These are phyloP conservation scores for Anolis sagrei DNA, from an alignment of 2,113 vertebrate genomes.

Conservation along the genomic window DNA sequence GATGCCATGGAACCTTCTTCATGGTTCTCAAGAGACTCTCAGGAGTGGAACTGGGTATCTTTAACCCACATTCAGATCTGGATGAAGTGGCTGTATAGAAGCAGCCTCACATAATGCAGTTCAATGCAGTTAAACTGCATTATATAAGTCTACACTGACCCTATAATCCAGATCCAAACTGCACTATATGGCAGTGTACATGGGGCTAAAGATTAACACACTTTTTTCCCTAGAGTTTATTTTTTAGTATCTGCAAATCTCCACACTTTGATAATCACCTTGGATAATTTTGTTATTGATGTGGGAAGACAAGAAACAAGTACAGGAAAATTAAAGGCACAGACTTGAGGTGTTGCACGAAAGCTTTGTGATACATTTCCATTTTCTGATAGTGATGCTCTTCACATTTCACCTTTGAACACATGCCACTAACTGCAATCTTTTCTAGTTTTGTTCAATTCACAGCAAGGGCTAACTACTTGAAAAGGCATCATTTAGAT, in stretches of 20 bases:
- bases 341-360: constrained; percentile 57
- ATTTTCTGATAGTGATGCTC: constrained; percentile 66
- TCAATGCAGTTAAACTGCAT: no score
- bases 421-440: constrained; percentile 65
- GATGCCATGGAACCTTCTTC: no score
- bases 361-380: constrained; percentile 46
- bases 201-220: not conserved
- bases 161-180: no score
- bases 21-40: no score
- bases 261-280: constrained; percentile 33
- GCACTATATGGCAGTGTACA: no score
- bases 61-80: no score
- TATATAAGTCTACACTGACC: no score
- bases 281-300: constrained; percentile 35
- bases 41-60: no score
- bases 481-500: constrained; percentile 68
- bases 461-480: constrained; percentile 62
- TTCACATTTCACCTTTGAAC: constrained; percentile 66
- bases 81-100: no score
- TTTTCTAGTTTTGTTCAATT: constrained; percentile 70
- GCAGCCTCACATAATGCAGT: no score
- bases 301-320: constrained; percentile 38
- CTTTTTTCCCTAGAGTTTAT: constrained; percentile 52
- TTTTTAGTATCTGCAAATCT: constrained; percentile 30
- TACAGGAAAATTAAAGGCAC: constrained; percentile 69